Percentiles rank a stretch among this genome's conserved stretches.
Evolutionary conservation across 2,888 invertebrate genomes (phyloP).

Genomic region (Limnephilus marmoratus): DNA sequence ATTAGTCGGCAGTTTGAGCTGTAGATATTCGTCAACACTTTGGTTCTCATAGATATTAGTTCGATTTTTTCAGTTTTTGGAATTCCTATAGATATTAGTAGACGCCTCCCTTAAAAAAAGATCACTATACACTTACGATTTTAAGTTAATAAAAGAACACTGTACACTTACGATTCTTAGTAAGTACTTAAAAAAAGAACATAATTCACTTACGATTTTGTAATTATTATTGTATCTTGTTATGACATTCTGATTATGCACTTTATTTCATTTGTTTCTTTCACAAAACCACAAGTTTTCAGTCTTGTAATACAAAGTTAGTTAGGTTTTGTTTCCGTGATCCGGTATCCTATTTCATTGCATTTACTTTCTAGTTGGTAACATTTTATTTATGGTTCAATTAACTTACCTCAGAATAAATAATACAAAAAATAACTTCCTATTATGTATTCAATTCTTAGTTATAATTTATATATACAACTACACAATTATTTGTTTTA

Average conservation of each 20-base stretch:
- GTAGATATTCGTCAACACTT: too few relatives aligned
- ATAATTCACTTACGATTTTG: too few relatives aligned
- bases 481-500: neutral
- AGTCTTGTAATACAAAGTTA: neutral
- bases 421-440: neutral
- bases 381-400: neutral
- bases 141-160: neutral
- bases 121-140: too few relatives aligned
- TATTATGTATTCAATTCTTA: neutral
- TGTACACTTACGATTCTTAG: too few relatives aligned
- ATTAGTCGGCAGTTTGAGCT: too few relatives aligned
- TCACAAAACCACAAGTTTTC: neutral
- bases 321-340: neutral
- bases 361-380: neutral
- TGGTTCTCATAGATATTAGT: too few relatives aligned
- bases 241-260: neutral
- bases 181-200: too few relatives aligned
- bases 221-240: neutral
- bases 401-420: constrained; percentile 2
- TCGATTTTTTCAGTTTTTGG: too few relatives aligned
- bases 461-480: neutral
- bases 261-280: neutral
- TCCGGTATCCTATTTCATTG: neutral
- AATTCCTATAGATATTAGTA: too few relatives aligned
- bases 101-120: too few relatives aligned